Evolutionary conservation across 2,888 invertebrate species (phyloP), one percentile per base, ranked within the genome.

Genomic region (Rhopalosiphum nymphaeae): DNA sequence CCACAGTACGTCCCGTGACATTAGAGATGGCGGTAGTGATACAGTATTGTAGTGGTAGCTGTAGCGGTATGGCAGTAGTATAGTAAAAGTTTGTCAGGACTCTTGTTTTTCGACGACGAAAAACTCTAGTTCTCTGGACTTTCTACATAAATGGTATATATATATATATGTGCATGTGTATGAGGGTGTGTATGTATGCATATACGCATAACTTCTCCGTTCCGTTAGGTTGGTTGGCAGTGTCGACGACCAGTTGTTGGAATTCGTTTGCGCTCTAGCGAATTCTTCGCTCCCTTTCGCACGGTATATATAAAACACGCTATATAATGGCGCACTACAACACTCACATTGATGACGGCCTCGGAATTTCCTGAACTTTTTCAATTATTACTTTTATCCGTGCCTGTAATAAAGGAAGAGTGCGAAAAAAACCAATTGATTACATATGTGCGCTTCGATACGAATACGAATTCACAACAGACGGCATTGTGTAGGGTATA

Each of bases 361-460:
- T 89, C 36, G 44, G 89, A 46, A 61, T 89, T 89, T 21, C 61
- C 29, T 11, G 44, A 93, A 93, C 93, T 93, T 93, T 93, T 93
- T 93, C 93, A 93, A 93, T 93, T 93, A 93, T 93, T 56, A 84
- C 36, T 56, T 84, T 56, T 29, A 84, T n/a, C 84, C 36, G 25
- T 29, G 36, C 25, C 49, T 44, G 21, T 26, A 46, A 85, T 44
- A 56, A 46, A 91, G 16, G 21, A 87, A 7, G 87, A 49, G 16
- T 11, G 67, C 29, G 57, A 85, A 46, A 57, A 44, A 44, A 91
- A 91, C 25, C 92, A 67, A 92, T 92, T 88, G 92, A 92, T 92
- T 53, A 53, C 92, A 92, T 42, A 49, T 92, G 88, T 88, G 92
- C 67, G 13, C 91, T 29, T 11, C 67, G 49, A 21, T 46, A 56